Percentiles rank a stretch among this genome's conserved stretches.
These are phyloP conservation scores for Conopomorpha cramerella DNA, from an alignment of 1,140 invertebrate species.

Conservation along the genomic window DNA sequence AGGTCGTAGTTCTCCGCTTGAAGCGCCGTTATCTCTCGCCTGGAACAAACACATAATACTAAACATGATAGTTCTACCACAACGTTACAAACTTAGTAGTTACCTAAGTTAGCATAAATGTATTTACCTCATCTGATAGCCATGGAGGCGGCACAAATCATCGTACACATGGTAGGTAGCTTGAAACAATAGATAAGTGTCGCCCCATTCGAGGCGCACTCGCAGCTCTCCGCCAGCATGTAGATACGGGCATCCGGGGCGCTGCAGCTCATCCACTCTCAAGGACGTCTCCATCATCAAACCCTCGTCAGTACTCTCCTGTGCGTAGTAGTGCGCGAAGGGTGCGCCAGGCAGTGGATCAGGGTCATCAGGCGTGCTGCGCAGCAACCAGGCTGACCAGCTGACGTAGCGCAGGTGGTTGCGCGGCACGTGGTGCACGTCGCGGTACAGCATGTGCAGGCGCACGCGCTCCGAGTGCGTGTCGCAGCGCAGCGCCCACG, in stretches of 20 bases:
- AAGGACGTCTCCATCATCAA: slow-evolving; percentile 85
- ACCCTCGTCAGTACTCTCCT: slow-evolving; percentile 81
- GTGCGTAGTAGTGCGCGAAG: slow-evolving; percentile 83
- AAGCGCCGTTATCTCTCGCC: slow-evolving; percentile 79
- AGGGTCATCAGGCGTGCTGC: slow-evolving; percentile 64
- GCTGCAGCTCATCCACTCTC: slow-evolving; percentile 77
- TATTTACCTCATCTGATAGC: slow-evolving; percentile 79
- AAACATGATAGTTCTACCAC: too few relatives aligned
- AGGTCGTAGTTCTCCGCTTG: slow-evolving; percentile 86
- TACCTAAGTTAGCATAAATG: neutral
- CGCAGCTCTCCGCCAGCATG: slow-evolving; percentile 77
- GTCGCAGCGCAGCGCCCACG: slow-evolving; percentile 82
- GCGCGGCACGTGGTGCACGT: slow-evolving; percentile 82
- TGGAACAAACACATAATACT: too few relatives aligned
- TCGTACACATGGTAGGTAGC: slow-evolving; percentile 88
- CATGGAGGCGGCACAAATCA: slow-evolving; percentile 81
- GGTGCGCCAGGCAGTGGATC: slow-evolving; percentile 73
- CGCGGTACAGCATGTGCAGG: slow-evolving; percentile 81
- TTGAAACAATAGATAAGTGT: slow-evolving; percentile 82
- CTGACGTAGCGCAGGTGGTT: slow-evolving; percentile 82
- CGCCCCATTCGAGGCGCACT: slow-evolving; percentile 85
- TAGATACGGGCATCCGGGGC: slow-evolving; percentile 75
- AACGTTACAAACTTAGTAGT: neutral
- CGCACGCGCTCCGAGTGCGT: slow-evolving; percentile 79
- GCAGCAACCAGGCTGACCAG: slow-evolving; percentile 77